Percentiles rank a stretch among this genome's conserved stretches.
phyloP scores from a whole-genome alignment of 2,888 invertebrate genomes.

The Beris morrisii region DNA sequence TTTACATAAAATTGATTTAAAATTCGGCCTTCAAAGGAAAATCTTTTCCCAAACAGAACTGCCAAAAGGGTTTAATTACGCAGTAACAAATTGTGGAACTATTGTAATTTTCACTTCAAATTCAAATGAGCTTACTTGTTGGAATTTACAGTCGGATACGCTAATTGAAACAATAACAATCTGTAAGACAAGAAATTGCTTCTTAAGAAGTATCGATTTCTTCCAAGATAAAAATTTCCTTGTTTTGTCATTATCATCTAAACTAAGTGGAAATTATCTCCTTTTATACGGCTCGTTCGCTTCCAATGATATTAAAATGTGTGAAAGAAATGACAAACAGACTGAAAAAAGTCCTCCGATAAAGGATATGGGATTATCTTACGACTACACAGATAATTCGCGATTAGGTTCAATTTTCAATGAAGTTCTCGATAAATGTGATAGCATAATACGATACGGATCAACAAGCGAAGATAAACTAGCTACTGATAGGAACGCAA shows the following conservation, averaged over 20 bases:
- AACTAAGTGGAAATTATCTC: constrained; percentile 17
- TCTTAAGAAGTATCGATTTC: constrained; percentile 8
- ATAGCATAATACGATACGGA: constrained; percentile 22
- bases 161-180: constrained; percentile 14
- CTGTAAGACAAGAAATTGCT: no score
- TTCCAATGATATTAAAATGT: neutral
- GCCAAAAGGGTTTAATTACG: constrained; percentile 11
- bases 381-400: constrained; percentile 15
- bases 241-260: constrained; percentile 5
- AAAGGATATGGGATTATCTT: neutral
- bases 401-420: constrained; percentile 24
- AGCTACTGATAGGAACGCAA: neutral
- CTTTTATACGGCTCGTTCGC: constrained; percentile 12
- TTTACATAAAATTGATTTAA: constrained; percentile 12
- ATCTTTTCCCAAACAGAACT: neutral
- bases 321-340: constrained; percentile 9
- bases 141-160: constrained; percentile 18
- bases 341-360: neutral
- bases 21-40: constrained; percentile 9
- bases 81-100: neutral
- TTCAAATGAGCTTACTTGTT: constrained; percentile 20
- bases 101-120: constrained; percentile 8
- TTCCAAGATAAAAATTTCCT: neutral
- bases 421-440: constrained; percentile 26
- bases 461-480: constrained; percentile 7